Conservation (phyloP, 2,113 vertebrate species). For the Numida meleagris region DNA sequence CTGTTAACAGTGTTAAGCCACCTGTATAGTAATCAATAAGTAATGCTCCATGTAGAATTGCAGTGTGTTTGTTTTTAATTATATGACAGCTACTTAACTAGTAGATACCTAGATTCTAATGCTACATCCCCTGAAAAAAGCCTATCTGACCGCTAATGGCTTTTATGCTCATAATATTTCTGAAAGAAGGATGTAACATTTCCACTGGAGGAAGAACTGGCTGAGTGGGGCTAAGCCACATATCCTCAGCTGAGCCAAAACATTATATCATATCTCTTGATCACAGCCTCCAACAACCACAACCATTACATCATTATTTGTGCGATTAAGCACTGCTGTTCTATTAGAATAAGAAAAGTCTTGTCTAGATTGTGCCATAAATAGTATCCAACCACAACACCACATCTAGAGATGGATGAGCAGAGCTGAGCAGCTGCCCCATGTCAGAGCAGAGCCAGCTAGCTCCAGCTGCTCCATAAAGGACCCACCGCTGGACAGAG, state of each 20-base stretch:
- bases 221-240: not conserved
- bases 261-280: not conserved
- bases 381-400: not conserved
- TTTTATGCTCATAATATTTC: not conserved
- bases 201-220: not conserved
- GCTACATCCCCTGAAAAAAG: not conserved
- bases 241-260: not conserved
- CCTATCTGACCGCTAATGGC: not conserved
- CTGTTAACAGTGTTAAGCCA: not conserved
- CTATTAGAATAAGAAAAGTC: not conserved
- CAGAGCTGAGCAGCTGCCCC: not conserved
- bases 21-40: not conserved
- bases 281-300: not conserved
- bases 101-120: not conserved
- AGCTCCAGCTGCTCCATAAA: not conserved
- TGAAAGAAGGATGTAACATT: not conserved
- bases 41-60: not conserved
- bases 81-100: not conserved
- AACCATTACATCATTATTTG: conserved; percentile 25
- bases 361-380: not conserved
- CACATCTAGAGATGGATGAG: not conserved
- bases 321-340: not conserved
- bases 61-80: not conserved
- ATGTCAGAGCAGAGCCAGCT: not conserved
- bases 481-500: not conserved